Base-by-base conservation (phyloP, 2,888 invertebrate genomes). In the Polymixis flavicincta region DNA sequence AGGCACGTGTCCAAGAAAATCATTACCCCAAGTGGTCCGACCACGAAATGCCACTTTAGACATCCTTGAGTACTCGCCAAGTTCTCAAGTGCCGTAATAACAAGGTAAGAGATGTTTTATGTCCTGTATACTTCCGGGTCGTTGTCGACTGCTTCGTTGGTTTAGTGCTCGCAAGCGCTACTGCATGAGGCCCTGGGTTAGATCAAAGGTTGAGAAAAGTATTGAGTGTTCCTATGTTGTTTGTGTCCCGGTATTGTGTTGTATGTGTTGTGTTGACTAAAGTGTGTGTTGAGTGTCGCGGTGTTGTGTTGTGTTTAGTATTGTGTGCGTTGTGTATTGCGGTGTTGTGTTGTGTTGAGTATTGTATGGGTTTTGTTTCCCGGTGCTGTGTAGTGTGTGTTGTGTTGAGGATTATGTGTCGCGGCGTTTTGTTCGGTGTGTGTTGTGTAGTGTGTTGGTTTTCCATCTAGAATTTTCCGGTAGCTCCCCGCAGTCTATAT, bases 11-110 rank as follows among this genome's bases (percentile, higher is more conserved):
- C 19, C 7, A 74, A 50, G 61, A 59, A 77, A 77, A 77, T 77
- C 76, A 77, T 77, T 74, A 81, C 45, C 55, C 14, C 11, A 82
- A 82, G 76, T 82, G 82, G 50, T 28, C 57, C 52, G 25, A 59
- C 76, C 82, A 52, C 63, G 57, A 48, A 64, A 59, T 37, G 45
- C 76, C 76, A 59, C 76, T 77, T n/a, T 59, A 74, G 48, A 45
- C 22, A 22, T 64, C n/a, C 19, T 81, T 64, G 81, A 77, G 57
- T 57, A 75, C 45, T 63, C n/a, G 63, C 32, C 82, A 64, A 57
- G n/a, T 19, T 81, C 25, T n/a, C 55, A 59, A 77, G 75, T 75
- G n/a, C 32, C 32, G 50, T 50, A 81, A 74, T 74, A 74, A 64
- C 63, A 77, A 57, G 72, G n/a, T 37, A 54, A 61, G 32, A 72